Evolutionary conservation across 2,797 vertebrate genomes (phyloP), one percentile per base, ranked within the genome.

Genomic region (Schizopygopsis pylzovi): DNA sequence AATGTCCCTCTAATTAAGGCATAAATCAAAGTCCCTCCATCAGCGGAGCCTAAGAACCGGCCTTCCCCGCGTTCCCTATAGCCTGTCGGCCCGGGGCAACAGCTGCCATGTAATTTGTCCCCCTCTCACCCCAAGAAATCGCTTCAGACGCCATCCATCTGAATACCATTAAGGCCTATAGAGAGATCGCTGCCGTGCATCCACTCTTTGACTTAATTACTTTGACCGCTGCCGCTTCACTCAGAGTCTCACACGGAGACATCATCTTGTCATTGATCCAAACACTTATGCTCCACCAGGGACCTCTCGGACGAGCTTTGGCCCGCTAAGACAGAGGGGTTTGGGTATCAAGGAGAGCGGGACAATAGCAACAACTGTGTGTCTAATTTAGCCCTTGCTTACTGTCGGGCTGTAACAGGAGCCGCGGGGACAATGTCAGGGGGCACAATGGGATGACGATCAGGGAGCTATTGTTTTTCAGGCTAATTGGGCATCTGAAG

Each of bases 391-490:
- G 95, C 92, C 92, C 92, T 91, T 95, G 95, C 96, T 96, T 96
- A 96, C 95, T 93, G 90, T 92, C 93, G 93, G 93, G 92, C 92
- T 90, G 96, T 93, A 95, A 96, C 90, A 91, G 91, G 95, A 96
- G 94, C 93, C 79, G 54, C 87, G 0, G 86, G 77, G 91, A 95
- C 95, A 95, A 95, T 95, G 93, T 90, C 82, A 87, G 90, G 45
- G 89, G 89, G 92, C 93, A 96, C 94, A 95, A 95, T 93, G 93
- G 94, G 92, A 93, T 92, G 93, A 93, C 92, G 94, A 95, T 95
- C 93, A 89, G 93, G 94, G 94, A 94, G 93, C 95, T 96, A 96
- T 96, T 96, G 96, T 96, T 96, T 96, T 95, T 95, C 95, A 94
- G 92, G 93, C 92, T 96, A 96, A 96, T 96, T 96, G 95, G 94